Base-by-base conservation (phyloP, 1,140 invertebrate genomes). In the Heliconius congener region DNA sequence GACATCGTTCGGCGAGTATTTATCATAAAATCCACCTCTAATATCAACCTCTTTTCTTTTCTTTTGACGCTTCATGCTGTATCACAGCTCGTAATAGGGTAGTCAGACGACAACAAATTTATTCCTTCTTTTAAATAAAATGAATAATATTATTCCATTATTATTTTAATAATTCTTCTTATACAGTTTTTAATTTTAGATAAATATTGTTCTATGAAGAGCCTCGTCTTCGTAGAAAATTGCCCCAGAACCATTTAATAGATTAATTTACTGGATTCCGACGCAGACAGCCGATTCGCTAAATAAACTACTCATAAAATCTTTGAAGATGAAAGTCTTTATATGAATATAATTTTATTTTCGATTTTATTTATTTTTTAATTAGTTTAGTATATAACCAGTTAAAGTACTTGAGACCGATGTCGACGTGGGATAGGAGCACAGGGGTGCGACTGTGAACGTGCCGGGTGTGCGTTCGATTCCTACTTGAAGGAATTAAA, bases 231-330 rank as follows among this genome's bases (percentile, higher is more conserved):
- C 60, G 2, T 16, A 66, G 60, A 66, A 66, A 66, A 66, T 66
- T 66, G 27, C 57, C 23, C 0, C 60, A 66, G 23, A 9, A 19
- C 60, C 60, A 9, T 27, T 27, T 66, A 66, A 66, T 30, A 66
- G 60, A 66, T 11, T 66, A 66, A 66, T 66, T 66, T 66, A 66
- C 60, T 66, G n/a, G 60, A 66, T 66, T 66, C 60, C 60, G 60
- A 27, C 60, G 60, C 60, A 66, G 23, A 66, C 60, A 66, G 60
- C 30, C 60, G 60, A 66, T 66, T 66, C n/a, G 11, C 27, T 66
- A 66, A 66, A 66, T 66, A 66, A 66, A 66, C 60, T 66, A 66
- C 8, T 57, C 23, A 23, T 13, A 27, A 66, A 66, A 66, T 5
- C 23, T 66, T 66, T 27, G 9, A n/a, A 66, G 60, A 27, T 66